These are phyloP conservation scores for Acanthisitta chloris DNA, from an alignment of 2,113 vertebrate genomes.

Conservation along the genomic window DNA sequence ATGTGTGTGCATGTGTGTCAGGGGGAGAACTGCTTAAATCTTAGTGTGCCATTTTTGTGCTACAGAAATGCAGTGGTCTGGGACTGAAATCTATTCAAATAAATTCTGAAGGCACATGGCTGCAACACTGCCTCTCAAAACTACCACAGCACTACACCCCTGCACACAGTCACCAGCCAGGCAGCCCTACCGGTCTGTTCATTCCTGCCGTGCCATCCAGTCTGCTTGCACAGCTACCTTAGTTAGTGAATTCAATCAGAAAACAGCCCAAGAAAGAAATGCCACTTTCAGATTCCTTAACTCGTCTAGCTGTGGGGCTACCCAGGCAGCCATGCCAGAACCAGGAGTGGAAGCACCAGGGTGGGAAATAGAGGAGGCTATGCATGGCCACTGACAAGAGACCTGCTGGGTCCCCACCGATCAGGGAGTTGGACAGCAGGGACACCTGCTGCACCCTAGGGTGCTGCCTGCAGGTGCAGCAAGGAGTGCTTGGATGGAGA, in stretches of 20 bases:
- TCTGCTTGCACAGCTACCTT: too few species aligned
- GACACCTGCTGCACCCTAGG: not conserved
- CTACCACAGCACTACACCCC: not conserved
- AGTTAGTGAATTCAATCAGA: not conserved
- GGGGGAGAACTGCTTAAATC: not conserved
- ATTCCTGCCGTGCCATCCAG: not conserved
- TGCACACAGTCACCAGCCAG: not conserved
- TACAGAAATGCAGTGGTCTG: not conserved
- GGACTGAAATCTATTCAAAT: not conserved
- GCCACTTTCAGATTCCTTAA: not conserved
- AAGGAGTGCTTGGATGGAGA: too few species aligned
- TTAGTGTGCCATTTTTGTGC: not conserved
- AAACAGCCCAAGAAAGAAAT: not conserved
- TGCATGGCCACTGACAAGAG: not conserved
- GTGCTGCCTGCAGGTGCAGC: not conserved
- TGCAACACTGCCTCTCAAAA: not conserved
- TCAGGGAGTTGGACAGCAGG: too few species aligned
- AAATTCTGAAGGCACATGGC: not conserved
- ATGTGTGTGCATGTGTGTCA: not conserved
- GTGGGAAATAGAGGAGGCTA: not conserved
- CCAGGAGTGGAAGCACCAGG: not conserved
- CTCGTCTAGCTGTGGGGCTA: not conserved
- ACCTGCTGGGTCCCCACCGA: accelerated
- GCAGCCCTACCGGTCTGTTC: not conserved
- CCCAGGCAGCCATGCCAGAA: not conserved